These are phyloP conservation scores for Bujurquina vittata DNA, from an alignment of 2,113 vertebrate species.

Conservation along the genomic window DNA sequence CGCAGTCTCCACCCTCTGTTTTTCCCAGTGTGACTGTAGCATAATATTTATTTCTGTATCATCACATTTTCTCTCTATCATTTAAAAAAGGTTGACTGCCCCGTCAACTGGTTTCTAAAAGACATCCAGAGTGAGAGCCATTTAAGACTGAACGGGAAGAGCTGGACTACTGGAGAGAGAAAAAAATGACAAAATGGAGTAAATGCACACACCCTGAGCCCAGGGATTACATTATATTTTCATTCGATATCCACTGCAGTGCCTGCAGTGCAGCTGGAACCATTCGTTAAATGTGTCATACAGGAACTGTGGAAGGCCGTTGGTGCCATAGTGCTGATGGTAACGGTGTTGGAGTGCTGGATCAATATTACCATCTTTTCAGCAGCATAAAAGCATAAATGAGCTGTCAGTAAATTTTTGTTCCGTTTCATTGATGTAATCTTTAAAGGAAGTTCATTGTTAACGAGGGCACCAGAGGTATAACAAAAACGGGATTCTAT, in stretches of 20 bases:
- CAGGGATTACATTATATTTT: constrained; percentile 37
- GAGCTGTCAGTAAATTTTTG: constrained; percentile 11
- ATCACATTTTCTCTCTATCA: not conserved
- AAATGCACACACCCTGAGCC: not conserved
- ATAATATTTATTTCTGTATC: not conserved
- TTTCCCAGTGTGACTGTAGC: too few relatives aligned
- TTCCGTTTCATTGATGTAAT: constrained; percentile 12
- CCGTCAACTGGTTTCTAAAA: not conserved
- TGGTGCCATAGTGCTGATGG: not conserved
- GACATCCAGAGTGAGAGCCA: not conserved
- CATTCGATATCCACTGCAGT: constrained; percentile 26
- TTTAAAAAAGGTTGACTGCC: not conserved
- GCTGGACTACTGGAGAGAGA: not conserved
- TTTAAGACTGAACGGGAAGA: constrained; percentile 9
- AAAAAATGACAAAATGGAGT: constrained; percentile 1
- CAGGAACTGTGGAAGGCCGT: not conserved
- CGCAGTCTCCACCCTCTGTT: not conserved
- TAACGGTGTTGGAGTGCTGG: constrained; percentile 8
- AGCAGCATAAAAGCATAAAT: constrained; percentile 13
- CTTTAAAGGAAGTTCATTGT: not conserved
- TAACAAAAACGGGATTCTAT: not conserved
- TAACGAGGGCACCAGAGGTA: not conserved
- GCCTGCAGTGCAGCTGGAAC: constrained; percentile 28
- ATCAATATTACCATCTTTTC: constrained; percentile 27
- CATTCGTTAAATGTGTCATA: constrained; percentile 55